Percentiles rank a stretch among this genome's conserved stretches.
These are phyloP conservation scores for Paramuricea clavata DNA, from an alignment of 92 coral and sea anemone species.

Conservation along the genomic window DNA sequence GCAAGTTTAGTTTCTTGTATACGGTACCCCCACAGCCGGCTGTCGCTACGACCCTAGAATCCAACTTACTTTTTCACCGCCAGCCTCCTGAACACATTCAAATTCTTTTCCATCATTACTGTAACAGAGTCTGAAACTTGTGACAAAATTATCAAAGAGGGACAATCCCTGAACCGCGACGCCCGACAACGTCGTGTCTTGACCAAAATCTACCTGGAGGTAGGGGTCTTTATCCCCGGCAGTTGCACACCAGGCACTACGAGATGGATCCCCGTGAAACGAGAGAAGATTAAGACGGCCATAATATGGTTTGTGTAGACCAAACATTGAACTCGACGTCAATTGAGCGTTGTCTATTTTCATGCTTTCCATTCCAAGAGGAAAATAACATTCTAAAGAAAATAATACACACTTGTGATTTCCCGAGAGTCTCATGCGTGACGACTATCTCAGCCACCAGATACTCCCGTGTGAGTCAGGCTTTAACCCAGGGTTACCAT, in stretches of 20 bases:
- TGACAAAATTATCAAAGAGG: conserved; percentile 88
- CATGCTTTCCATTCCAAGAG: conserved; percentile 98
- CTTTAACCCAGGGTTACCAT: too few species aligned
- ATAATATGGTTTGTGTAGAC: conserved; percentile 89
- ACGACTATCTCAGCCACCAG: too few species aligned
- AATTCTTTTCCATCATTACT: conserved; percentile 89
- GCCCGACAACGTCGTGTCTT: conserved; percentile 92
- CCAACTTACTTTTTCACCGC: conserved; percentile 79
- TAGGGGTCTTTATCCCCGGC: conserved; percentile 94
- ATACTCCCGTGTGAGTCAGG: too few species aligned
- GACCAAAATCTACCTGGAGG: conserved; percentile 82
- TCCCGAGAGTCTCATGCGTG: too few species aligned
- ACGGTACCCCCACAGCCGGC: too few species aligned
- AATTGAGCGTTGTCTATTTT: conserved; percentile 86
- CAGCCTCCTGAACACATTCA: conserved; percentile 82
- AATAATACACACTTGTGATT: too few species aligned
- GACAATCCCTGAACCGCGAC: conserved; percentile 97
- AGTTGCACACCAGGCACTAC: conserved; percentile 98
- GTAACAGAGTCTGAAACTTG: conserved; percentile 90
- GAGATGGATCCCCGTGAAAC: conserved; percentile 90
- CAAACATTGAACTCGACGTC: conserved; percentile 87
- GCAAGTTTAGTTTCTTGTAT: too few species aligned
- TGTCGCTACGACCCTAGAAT: neutral
- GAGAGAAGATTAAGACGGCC: conserved; percentile 91
- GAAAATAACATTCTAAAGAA: conserved; percentile 84